Base-by-base conservation (phyloP, 2,113 vertebrate genomes). In the Haemorhous mexicanus region DNA sequence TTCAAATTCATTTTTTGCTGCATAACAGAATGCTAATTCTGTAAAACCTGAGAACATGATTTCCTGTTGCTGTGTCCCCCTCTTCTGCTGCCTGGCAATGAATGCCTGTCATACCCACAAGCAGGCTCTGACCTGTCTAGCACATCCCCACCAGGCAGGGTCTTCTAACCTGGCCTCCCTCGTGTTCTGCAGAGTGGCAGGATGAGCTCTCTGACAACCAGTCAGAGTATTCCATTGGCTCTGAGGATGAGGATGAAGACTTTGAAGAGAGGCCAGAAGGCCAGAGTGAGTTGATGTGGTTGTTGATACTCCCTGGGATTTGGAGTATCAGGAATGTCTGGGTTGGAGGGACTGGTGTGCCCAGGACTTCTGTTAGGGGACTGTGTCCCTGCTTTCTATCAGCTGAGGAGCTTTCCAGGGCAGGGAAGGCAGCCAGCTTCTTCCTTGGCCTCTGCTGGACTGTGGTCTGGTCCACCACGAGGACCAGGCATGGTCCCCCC, bases 171-270 rank as follows among this genome's bases (percentile, higher is more conserved):
- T 19, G 12, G 16, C 23, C 55, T 91, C 58, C 44, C 41, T 37
- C 89, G 64, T 8, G 35, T 6, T 83, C 70, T 66, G 30, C 98
- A 99, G 99, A 99, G 93, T 99, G 99, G 99, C 99, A 99, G 95
- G 99, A 99, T 2, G 99, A 99, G 97, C 98, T 99, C 89, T 99
- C 99, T 35, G 99, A 99, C 97, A 99, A 99, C 98, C 99, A 99
- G 97, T 99, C 99, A 1, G 99, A 99, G 93, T 99, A 99, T 90
- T 99, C 99, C 67, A 98, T 99, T 30, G 99, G 99, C 95, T 99
- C 99, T 3, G 99, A 99, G 98, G 99, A 99, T 10, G 99, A 99
- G 97, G 99, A 99, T 55, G 99, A 99, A 98, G 99, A 99, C 95
- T 99, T 99, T 67, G 99, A 99, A 94, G 99, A 99, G 94, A 98